These are phyloP conservation scores for Volucella bombylans DNA, from an alignment of 2,888 invertebrate species.

Conservation along the genomic window DNA sequence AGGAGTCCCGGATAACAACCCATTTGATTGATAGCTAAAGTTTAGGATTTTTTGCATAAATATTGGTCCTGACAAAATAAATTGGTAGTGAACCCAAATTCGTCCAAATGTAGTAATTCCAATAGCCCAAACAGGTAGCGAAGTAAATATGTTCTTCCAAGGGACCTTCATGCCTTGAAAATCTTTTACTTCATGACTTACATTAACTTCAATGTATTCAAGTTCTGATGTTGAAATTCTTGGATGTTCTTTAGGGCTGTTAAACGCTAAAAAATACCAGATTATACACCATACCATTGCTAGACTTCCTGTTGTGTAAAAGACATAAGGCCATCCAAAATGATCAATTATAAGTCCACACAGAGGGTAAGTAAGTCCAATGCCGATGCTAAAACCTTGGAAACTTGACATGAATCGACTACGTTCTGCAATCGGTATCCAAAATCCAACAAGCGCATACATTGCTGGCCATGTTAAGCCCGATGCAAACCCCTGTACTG, in stretches of 20 bases:
- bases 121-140: slow-evolving; percentile 87
- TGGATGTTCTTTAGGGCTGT: slow-evolving; percentile 87
- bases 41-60: slow-evolving; percentile 88
- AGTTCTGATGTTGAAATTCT: slow-evolving; percentile 86
- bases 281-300: slow-evolving; percentile 86
- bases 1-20: slow-evolving; percentile 86
- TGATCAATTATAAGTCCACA: slow-evolving; percentile 88
- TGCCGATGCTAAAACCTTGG: slow-evolving; percentile 89
- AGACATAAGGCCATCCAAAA: slow-evolving; percentile 87
- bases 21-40: slow-evolving; percentile 88
- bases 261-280: slow-evolving; percentile 88
- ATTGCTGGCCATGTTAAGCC: slow-evolving; percentile 90
- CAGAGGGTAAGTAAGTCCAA: slow-evolving; percentile 87
- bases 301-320: slow-evolving; percentile 87
- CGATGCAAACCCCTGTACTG: slow-evolving; percentile 88
- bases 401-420: slow-evolving; percentile 90
- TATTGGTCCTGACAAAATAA: slow-evolving; percentile 87
- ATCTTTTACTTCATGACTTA: slow-evolving; percentile 84
- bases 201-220: slow-evolving; percentile 86
- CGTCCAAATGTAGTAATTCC: slow-evolving; percentile 89
- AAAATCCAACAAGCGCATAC: slow-evolving; percentile 88
- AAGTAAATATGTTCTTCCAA: slow-evolving; percentile 86
- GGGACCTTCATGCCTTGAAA: slow-evolving; percentile 84
- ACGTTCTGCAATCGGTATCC: slow-evolving; percentile 88
- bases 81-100: slow-evolving; percentile 89